A percentile compares a stretch with the other conserved stretches of the same genome.
phyloP scores from a whole-genome alignment of 2,888 invertebrate species.

The Rhagophthalmus giganteus region DNA sequence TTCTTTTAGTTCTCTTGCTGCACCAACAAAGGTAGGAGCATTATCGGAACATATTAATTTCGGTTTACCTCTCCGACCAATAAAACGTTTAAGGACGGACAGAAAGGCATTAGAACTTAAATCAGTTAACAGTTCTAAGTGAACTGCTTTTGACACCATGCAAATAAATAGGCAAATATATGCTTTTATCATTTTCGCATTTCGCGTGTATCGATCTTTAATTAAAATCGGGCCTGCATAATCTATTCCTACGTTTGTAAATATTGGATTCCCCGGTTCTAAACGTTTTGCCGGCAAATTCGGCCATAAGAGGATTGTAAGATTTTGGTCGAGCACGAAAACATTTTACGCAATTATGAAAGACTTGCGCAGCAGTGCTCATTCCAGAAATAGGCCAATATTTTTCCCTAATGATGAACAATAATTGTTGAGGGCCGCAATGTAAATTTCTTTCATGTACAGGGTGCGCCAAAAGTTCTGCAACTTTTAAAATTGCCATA shows the following conservation, averaged over 20 bases:
- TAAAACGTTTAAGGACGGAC: too few species aligned
- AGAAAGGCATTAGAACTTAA: background rate
- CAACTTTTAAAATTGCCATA: too few species aligned
- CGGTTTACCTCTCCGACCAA: too few species aligned
- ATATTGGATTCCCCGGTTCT: background rate
- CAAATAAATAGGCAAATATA: too few species aligned
- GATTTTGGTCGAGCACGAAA: background rate
- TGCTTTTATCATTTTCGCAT: background rate
- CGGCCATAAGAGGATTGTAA: background rate
- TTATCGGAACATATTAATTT: too few species aligned
- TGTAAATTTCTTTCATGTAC: background rate
- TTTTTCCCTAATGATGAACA: background rate
- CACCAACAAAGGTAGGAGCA: too few species aligned
- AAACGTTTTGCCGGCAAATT: background rate
- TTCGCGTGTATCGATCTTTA: too few species aligned
- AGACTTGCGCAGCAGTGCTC: background rate
- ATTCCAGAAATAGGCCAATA: background rate
- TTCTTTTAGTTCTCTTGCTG: too few species aligned
- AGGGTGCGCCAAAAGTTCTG: too few species aligned
- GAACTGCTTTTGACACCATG: background rate
- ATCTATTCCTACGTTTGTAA: too few species aligned
- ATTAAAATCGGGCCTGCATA: background rate
- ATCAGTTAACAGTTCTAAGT: slow-evolving; percentile 1
- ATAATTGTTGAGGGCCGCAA: background rate
- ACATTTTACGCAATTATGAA: background rate